Conservation (phyloP, 1,140 invertebrate genomes). For the Micrasema minimum region DNA sequence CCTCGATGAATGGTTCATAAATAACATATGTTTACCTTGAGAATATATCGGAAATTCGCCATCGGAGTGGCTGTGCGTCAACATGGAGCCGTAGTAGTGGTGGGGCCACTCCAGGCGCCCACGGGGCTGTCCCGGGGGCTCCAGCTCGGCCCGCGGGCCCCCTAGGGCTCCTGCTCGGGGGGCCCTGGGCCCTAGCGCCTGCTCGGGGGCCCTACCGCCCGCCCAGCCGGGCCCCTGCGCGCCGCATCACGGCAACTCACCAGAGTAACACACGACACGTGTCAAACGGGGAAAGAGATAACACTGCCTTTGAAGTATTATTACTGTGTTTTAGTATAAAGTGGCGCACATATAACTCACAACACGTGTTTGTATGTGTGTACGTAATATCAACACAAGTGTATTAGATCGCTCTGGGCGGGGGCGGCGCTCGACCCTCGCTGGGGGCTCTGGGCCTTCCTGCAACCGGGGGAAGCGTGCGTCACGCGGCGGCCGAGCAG, state of each 20-base stretch:
- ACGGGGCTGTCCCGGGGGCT: constrained; percentile 61
- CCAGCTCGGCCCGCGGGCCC: constrained; percentile 62
- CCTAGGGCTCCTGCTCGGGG: constrained; percentile 12
- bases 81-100: constrained; percentile 73
- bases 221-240: constrained; percentile 2
- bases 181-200: constrained; percentile 4
- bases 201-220: constrained; percentile 19
- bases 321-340: not conserved
- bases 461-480: constrained; percentile 29
- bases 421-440: not conserved
- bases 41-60: constrained; percentile 82
- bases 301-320: too few species aligned
- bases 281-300: not conserved
- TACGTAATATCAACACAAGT: constrained; percentile 4
- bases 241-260: not conserved
- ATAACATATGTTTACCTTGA: too few species aligned
- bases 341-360: too few species aligned
- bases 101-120: constrained; percentile 56
- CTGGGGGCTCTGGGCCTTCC: not conserved
- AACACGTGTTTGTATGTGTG: not conserved
- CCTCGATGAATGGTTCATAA: too few species aligned
- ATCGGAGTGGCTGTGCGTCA: constrained; percentile 83
- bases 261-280: not conserved
- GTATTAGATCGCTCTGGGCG: not conserved
- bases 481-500: constrained; percentile 26